A percentile compares a stretch with the other conserved stretches of the same genome.
These are phyloP conservation scores for Lagria hirta DNA, from an alignment of 2,888 invertebrate species.

Conservation along the genomic window DNA sequence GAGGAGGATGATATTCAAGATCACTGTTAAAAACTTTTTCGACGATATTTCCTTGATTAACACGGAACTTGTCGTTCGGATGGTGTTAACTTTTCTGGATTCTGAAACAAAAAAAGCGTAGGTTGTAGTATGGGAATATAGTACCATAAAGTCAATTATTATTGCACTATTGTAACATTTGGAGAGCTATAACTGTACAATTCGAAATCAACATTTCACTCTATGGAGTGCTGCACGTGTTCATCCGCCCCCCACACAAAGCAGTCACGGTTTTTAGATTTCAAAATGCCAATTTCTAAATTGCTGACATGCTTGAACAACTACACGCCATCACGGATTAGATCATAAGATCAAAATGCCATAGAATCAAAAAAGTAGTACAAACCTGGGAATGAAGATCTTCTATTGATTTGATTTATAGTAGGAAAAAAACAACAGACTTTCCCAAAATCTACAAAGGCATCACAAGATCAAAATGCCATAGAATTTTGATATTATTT, in stretches of 20 bases:
- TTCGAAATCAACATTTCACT: constrained; percentile 34
- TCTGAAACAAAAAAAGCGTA: constrained; percentile 62
- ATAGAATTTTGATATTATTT: too few relatives aligned
- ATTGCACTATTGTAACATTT: too few relatives aligned
- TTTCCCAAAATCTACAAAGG: constrained; percentile 29
- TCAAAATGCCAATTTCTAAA: constrained; percentile 45
- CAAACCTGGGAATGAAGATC: constrained; percentile 7
- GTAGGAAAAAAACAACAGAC: too few relatives aligned
- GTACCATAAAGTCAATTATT: too few relatives aligned
- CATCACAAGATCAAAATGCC: too few relatives aligned
- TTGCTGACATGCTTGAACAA: constrained; percentile 35
- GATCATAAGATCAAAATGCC: constrained; percentile 29
- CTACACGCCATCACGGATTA: constrained; percentile 25
- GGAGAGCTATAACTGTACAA: constrained; percentile 26
- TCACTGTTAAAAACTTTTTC: constrained; percentile 21
- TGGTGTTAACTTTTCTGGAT: constrained; percentile 64
- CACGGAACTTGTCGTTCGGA: constrained; percentile 57
- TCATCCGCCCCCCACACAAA: constrained; percentile 35
- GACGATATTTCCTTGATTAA: constrained; percentile 10
- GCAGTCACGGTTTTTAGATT: constrained; percentile 42
- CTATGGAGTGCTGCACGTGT: constrained; percentile 43
- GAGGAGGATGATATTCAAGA: constrained; percentile 35
- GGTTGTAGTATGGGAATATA: too few relatives aligned
- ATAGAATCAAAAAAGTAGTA: constrained; percentile 29
- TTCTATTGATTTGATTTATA: not conserved